A percentile compares a stretch with the other conserved stretches of the same genome.
These are phyloP conservation scores for Turritopsis rubra DNA, from an alignment of 30 jellyfish, hydroid and myxozoan species.

Conservation along the genomic window DNA sequence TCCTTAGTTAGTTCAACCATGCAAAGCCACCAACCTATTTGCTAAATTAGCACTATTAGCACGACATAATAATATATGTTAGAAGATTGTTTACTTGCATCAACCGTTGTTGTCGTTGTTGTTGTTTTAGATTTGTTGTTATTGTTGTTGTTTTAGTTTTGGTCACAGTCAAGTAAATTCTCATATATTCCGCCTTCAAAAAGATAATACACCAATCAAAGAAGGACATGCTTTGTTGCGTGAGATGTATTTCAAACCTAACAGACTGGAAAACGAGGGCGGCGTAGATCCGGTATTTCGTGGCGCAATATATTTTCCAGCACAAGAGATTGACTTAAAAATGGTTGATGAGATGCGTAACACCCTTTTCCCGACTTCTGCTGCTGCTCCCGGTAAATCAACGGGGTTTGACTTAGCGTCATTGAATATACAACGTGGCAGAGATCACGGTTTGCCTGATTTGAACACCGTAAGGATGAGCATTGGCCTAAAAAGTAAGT, in stretches of 20 bases:
- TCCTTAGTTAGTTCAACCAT: no score
- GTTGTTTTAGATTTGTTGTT: not conserved
- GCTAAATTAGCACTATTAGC: no score
- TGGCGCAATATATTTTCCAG: conserved; percentile 74
- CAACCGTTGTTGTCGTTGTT: no score
- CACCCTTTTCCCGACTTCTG: conserved; percentile 68
- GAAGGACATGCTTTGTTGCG: conserved; percentile 81
- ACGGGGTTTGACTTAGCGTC: conserved; percentile 93
- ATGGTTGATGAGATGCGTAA: conserved; percentile 94
- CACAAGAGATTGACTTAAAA: conserved; percentile 79
- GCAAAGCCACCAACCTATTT: no score
- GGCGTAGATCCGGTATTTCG: conserved; percentile 92
- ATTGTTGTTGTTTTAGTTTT: conserved; percentile 38
- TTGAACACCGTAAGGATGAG: conserved; percentile 65
- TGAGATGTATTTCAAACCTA: conserved; percentile 91
- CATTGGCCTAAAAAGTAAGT: conserved; percentile 70
- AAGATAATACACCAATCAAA: conserved; percentile 48
- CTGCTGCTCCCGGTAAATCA: conserved; percentile 53
- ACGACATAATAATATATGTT: no score
- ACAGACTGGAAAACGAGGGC: conserved; percentile 68
- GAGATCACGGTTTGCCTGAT: conserved; percentile 96
- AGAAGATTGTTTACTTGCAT: no score
- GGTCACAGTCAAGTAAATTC: conserved; percentile 97
- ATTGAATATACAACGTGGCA: conserved; percentile 88
- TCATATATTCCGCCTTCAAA: conserved; percentile 65